Percentiles rank a stretch among this genome's conserved stretches.
These are phyloP conservation scores for Tridacna gigas DNA, from an alignment of 2,888 invertebrate genomes.

Conservation along the genomic window DNA sequence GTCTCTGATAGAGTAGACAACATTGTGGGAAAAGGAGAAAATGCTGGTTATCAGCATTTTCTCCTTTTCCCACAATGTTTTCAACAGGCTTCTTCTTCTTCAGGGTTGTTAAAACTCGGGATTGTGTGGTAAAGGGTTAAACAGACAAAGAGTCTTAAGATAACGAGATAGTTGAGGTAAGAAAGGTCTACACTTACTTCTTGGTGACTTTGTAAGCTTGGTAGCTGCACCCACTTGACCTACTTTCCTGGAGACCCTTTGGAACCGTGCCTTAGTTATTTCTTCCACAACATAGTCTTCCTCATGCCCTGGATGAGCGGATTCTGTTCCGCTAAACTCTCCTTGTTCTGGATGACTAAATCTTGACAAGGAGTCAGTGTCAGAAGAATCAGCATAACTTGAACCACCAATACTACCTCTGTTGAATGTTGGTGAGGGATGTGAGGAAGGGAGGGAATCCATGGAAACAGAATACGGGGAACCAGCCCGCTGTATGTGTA, in stretches of 20 bases:
- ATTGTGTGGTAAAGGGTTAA: too few species aligned
- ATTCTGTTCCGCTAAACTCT: constrained; percentile 62
- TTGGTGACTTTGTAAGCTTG: constrained; percentile 58
- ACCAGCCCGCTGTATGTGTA: constrained; percentile 49
- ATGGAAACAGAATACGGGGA: constrained; percentile 73
- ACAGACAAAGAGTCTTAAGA: too few species aligned
- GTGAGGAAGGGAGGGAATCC: constrained; percentile 72
- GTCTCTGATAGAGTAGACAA: too few species aligned
- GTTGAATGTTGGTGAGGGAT: constrained; percentile 67
- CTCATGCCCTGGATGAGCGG: constrained; percentile 46
- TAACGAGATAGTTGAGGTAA: too few species aligned
- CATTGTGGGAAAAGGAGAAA: too few species aligned
- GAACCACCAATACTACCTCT: constrained; percentile 47
- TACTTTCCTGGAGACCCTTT: constrained; percentile 59
- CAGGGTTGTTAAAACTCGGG: too few species aligned
- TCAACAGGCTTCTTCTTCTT: too few species aligned
- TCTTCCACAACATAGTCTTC: constrained; percentile 70
- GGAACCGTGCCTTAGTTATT: constrained; percentile 67
- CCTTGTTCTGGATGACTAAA: constrained; percentile 44
- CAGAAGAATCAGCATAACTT: constrained; percentile 62
- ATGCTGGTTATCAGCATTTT: too few species aligned
- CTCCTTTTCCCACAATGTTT: too few species aligned
- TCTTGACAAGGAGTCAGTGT: constrained; percentile 66
- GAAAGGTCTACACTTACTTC: constrained; percentile 48
- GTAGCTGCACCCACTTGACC: constrained; percentile 43